Evolutionary conservation across 2,113 vertebrate species (phyloP), one percentile per base, ranked within the genome.

Genomic region (Orthonyx spaldingii): DNA sequence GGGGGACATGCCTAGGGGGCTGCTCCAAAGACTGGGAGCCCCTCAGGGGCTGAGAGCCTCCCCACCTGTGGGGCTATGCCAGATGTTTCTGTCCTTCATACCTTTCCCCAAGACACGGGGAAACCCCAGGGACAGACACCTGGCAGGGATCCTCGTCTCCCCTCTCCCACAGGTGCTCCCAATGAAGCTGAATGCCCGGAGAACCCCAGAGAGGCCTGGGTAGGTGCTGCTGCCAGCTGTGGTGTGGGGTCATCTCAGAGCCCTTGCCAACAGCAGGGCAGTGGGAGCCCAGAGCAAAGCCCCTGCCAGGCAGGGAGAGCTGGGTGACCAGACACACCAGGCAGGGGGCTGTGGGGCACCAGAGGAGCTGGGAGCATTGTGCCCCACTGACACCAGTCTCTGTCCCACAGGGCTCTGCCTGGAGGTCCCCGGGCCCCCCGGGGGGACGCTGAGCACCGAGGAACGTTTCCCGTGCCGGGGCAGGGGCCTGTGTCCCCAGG

Each of bases 151-250:
- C 19, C 32, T 90, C 46, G 44, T 63, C 63, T 74, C 59, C 39
- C 10, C 75, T 96, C 63, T 76, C 52, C 84, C 49, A 9, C 96
- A 98, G 98, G 96, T 19, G 20, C 88, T 96, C 41, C 97, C 87
- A 1, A 93, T 91, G 97, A 96, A 91, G 91, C 91, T 80, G 93
- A 95, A 95, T 3, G 9, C 91, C 84, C 90, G 85, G 47, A 97
- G 89, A 93, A 78, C 88, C 83, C 94, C 27, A 4, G 97, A 92
- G 68, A 95, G 93, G 71, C 92, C 96, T 7, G 63, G 97, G 98
- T 98, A 97, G 23, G 94, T 84, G 68, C 81, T 17, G 56, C 52
- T 24, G 6, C 24, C 4, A 2, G 28, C 49, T 3, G 1, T 1
- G 0, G 10, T 0, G 22, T 2, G n/a, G 16, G 32, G 21, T 14